Percentiles rank a stretch among this genome's conserved stretches.
Conservation (phyloP, 2,797 vertebrate genomes). For the Muscicapa comitata region DNA sequence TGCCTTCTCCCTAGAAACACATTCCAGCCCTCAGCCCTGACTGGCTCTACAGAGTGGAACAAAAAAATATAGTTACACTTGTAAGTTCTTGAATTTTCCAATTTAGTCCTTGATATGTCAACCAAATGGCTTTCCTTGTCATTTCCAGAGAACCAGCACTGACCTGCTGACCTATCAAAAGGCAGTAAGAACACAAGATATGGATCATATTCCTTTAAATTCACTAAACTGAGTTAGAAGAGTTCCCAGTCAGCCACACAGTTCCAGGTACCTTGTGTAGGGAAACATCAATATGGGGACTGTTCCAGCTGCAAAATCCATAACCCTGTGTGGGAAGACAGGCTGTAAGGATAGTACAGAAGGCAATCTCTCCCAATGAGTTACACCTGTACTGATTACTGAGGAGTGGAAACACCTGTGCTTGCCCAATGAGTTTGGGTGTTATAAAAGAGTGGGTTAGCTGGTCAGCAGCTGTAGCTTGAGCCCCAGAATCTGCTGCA, state of each 20-base stretch:
- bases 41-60: neutral
- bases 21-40: neutral
- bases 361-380: too few relatives aligned
- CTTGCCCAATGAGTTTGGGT: too few relatives aligned
- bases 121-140: neutral
- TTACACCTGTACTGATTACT: too few relatives aligned
- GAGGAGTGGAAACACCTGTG: too few relatives aligned
- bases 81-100: neutral
- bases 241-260: neutral
- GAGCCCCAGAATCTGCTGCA: too few relatives aligned
- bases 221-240: neutral
- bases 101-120: neutral
- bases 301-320: neutral
- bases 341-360: too few relatives aligned
- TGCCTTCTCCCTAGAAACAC: neutral
- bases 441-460: too few relatives aligned
- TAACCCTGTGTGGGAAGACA: neutral
- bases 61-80: neutral
- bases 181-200: neutral
- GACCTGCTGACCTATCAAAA: neutral
- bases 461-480: too few relatives aligned
- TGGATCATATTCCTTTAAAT: neutral
- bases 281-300: neutral
- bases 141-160: neutral
- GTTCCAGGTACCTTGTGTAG: neutral